A percentile compares a stretch with the other conserved stretches of the same genome.
These are phyloP conservation scores for Simalia tracyae DNA, from an alignment of 2,797 vertebrate genomes.

Conservation along the genomic window DNA sequence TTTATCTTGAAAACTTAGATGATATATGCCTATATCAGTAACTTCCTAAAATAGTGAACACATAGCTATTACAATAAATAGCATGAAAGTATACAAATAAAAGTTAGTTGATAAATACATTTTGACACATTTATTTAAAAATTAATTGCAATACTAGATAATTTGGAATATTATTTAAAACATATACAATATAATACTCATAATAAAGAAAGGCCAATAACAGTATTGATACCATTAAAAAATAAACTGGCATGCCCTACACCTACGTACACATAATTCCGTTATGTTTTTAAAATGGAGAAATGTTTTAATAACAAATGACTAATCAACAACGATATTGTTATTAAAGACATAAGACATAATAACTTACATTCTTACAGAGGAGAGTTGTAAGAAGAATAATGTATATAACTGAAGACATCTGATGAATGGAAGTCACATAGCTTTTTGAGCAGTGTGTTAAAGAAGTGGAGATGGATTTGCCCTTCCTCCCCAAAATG, in stretches of 20 bases:
- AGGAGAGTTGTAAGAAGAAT: no score
- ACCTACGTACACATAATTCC: background rate
- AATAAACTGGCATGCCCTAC: background rate
- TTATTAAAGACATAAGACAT: no score
- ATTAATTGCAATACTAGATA: background rate
- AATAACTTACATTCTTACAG: no score
- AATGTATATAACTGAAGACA: no score
- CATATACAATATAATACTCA: background rate
- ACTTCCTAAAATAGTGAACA: background rate
- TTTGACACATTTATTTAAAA: background rate
- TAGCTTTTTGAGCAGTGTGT: no score
- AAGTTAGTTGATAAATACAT: background rate
- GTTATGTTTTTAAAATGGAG: slow-evolving; percentile 4
- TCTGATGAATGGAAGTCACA: no score
- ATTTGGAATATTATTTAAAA: background rate
- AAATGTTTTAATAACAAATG: slow-evolving; percentile 28
- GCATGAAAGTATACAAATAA: background rate
- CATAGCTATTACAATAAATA: background rate
- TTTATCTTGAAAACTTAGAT: background rate
- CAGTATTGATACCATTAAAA: background rate
- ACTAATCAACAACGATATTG: background rate
- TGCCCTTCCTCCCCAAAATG: no score
- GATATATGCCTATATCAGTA: no score
- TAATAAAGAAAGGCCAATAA: background rate
- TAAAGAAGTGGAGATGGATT: no score